Evolutionary conservation across 2,113 vertebrate genomes (phyloP), one percentile per base, ranked within the genome.

Genomic region (Recurvirostra avosetta): DNA sequence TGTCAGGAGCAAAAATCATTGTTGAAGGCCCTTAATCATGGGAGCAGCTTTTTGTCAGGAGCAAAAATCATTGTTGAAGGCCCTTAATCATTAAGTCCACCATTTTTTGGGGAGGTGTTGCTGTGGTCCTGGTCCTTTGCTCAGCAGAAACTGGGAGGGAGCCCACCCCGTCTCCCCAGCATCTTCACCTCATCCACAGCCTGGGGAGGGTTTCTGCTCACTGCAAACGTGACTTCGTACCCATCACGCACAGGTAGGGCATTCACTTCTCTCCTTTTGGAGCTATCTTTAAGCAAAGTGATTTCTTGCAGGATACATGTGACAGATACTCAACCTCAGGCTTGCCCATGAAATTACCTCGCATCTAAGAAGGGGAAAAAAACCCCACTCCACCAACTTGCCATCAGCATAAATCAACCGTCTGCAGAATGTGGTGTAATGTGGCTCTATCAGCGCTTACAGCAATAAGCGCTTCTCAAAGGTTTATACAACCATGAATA

Each of bases 241-340:
- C 3, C 2, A 1, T 7, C 21, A 7, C 7, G 0, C 15, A 23
- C 17, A 20, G 10, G 2, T 9, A 58, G 11, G 25, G 11, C 20
- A 12, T 17, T 71, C 9, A 5, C 0, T 19, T 19, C 11, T 34
- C 61, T 74, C 21, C 2, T 62, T 63, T 52, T 23, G 8, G 19
- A 58, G 12, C 14, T 2, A 5, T 3, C 40, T 79, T 71, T 21
- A 53, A 53, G 53, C 5, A 20, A 61, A 36, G 15, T 3, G 2
- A 4, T 23, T 80, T 79, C 23, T 52, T 50, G 62, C 26, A 41
- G 58, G 82, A 27, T 43, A 45, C 45, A 36, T 0, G 2, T 15
- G 27, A 62, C 72, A 72, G 38, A 49, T 26, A 6, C 32, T 75
- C 22, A 74, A 5, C 59, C 29, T 73, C 43, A 52, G 72, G 12